Conservation (phyloP, 2,113 vertebrate genomes). For the Anthoscopus minutus region DNA sequence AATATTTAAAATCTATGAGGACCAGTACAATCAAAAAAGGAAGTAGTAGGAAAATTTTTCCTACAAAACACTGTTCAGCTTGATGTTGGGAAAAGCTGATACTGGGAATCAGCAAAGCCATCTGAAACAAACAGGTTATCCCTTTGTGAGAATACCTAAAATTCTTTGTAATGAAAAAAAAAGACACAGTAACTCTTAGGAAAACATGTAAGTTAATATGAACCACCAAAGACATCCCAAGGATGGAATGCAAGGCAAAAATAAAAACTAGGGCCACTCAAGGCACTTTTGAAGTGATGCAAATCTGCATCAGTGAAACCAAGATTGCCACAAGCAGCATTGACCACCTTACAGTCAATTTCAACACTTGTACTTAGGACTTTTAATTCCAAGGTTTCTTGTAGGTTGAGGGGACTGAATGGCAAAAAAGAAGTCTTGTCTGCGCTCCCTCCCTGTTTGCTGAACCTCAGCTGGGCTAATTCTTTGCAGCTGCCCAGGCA, state of each 20-base stretch:
- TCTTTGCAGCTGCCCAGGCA: conserved; percentile 28
- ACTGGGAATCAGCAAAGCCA: not conserved
- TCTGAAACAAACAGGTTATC: not conserved
- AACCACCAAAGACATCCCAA: not conserved
- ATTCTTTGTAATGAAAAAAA: not conserved
- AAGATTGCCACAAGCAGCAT: not conserved
- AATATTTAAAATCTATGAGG: not conserved
- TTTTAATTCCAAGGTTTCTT: not conserved
- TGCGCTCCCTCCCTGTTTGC: not conserved
- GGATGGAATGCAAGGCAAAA: not conserved
- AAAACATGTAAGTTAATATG: not conserved
- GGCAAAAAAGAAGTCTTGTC: not conserved
- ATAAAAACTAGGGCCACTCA: not conserved
- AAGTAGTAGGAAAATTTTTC: not conserved
- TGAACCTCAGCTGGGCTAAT: not conserved
- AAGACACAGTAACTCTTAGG: not conserved
- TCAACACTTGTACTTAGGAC: not conserved
- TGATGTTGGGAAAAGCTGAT: not conserved
- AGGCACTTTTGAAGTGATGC: not conserved
- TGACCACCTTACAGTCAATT: not conserved
- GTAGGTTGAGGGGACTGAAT: not conserved
- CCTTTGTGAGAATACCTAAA: not conserved
- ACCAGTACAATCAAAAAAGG: not conserved
- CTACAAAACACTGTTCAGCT: not conserved
- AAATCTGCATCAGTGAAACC: not conserved